Conservation (phyloP, 92 coral and sea anemone species). For the Palythoa caribaeorum region DNA sequence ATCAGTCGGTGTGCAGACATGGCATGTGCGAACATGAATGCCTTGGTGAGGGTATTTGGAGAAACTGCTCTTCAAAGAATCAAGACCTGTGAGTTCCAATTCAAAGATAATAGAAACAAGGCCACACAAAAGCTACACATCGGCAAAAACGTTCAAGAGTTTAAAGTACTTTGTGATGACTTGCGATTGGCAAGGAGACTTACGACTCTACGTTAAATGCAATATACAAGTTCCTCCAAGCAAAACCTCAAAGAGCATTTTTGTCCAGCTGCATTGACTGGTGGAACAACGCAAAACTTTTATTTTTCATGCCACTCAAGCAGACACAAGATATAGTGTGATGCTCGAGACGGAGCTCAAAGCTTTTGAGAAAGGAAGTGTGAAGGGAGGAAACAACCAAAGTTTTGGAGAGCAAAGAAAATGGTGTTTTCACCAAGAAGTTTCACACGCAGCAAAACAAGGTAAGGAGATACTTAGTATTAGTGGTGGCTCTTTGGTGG, state of each 20-base stretch:
- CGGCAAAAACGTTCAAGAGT: neutral
- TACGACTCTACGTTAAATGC: constrained; percentile 25
- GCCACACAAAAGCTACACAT: constrained; percentile 32
- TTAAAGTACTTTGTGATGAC: constrained; percentile 13
- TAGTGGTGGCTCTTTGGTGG: constrained; percentile 32
- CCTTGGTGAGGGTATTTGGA: constrained; percentile 28
- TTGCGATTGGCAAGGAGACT: neutral
- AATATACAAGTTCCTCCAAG: constrained; percentile 40
- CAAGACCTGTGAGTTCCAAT: constrained; percentile 29
- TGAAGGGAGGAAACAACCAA: neutral
- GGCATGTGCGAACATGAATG: constrained; percentile 31
- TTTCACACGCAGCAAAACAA: neutral
- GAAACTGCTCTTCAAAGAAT: constrained; percentile 39
- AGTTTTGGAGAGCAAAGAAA: neutral
- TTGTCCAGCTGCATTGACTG: constrained; percentile 36
- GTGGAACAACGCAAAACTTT: constrained; percentile 23
- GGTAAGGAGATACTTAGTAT: neutral
- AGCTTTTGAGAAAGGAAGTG: constrained; percentile 37
- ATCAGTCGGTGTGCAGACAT: constrained; percentile 70
- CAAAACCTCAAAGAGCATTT: constrained; percentile 50
- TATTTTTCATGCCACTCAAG: constrained; percentile 52
- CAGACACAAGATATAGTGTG: constrained; percentile 45
- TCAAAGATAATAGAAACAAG: constrained; percentile 33
- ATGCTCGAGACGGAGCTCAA: constrained; percentile 53
- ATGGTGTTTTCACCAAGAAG: neutral